phyloP scores from a whole-genome alignment of 2,113 vertebrate genomes.

The Microcebus murinus region DNA sequence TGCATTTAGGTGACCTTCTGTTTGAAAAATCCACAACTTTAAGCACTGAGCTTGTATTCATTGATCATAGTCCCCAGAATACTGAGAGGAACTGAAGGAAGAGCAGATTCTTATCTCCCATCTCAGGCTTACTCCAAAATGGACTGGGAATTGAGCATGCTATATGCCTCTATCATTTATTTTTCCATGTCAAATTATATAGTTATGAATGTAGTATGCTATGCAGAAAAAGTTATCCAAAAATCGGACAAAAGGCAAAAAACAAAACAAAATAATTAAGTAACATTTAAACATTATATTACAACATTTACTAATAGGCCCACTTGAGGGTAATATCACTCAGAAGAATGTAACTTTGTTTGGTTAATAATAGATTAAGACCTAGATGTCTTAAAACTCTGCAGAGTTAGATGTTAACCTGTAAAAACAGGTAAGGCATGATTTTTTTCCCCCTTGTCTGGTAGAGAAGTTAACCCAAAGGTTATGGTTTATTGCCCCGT shows the following conservation, averaged over 20 bases:
- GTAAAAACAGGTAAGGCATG: not conserved
- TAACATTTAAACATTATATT: not conserved
- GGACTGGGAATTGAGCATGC: not conserved
- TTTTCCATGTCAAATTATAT: conserved; percentile 1
- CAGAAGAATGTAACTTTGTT: not conserved
- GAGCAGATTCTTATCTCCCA: not conserved
- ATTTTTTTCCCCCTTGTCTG: not conserved
- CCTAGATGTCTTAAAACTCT: not conserved
- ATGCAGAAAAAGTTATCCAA: not conserved
- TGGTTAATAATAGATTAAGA: not conserved
- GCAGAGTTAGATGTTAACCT: not conserved
- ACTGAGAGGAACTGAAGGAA: not conserved
- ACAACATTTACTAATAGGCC: not conserved
- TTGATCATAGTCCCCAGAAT: not conserved
- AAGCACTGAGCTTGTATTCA: not conserved
- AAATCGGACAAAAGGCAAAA: not conserved
- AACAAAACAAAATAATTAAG: not conserved
- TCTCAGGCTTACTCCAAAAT: not conserved
- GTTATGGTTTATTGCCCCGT: not conserved
- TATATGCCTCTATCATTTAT: not conserved
- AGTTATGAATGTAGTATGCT: not conserved
- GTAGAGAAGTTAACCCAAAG: not conserved
- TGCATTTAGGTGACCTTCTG: conserved; percentile 32
- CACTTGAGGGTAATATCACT: not conserved
- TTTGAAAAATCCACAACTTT: conserved; percentile 29